Conservation (phyloP, 2,113 vertebrate species). For the Promerops cafer region DNA sequence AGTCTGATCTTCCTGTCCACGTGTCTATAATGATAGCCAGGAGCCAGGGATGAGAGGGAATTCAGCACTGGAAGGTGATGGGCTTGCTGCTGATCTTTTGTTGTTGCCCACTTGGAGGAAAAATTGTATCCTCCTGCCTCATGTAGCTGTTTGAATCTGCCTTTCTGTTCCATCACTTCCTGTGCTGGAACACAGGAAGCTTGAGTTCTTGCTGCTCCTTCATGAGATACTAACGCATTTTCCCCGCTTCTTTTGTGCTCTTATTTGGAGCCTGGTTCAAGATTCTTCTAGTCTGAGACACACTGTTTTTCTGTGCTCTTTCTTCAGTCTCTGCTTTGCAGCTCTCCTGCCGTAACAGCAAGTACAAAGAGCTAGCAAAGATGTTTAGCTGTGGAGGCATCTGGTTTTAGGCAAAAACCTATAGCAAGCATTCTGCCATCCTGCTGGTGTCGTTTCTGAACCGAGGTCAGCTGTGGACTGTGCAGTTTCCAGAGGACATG, state of each 20-base stretch:
- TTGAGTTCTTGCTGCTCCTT: not conserved
- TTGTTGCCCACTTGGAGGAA: not conserved
- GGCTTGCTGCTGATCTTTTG: not conserved
- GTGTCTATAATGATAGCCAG: not conserved
- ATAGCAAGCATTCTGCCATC: not conserved
- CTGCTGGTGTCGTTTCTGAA: not conserved
- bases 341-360: not conserved
- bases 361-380: not conserved
- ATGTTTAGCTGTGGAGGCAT: not conserved
- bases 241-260: not conserved
- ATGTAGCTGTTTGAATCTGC: rapidly evolving
- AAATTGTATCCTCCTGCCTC: not conserved
- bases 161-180: not conserved
- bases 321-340: not conserved
- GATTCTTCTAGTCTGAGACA: not conserved
- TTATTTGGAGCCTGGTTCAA: not conserved
- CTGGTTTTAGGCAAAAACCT: not conserved
- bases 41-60: not conserved
- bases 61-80: not conserved
- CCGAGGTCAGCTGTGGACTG: not conserved
- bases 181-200: too few relatives aligned
- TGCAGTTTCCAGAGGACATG: not conserved
- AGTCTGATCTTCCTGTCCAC: not conserved
- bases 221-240: not conserved
- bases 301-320: not conserved